These are phyloP conservation scores for Mythimna vitellina DNA, from an alignment of 2,888 invertebrate genomes.

Conservation along the genomic window DNA sequence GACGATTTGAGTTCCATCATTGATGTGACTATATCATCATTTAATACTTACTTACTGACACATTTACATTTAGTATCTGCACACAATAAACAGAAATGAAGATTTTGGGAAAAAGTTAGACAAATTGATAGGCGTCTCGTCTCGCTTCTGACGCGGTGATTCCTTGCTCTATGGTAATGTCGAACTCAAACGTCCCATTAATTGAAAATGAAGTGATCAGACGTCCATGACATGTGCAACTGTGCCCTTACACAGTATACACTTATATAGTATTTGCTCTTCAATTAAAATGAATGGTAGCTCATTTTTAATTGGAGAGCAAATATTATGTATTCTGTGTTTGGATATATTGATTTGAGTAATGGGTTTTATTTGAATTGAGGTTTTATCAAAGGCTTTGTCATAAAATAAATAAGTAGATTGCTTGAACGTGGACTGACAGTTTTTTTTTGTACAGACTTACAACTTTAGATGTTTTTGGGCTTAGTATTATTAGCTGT, in stretches of 20 bases:
- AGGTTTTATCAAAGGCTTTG: neutral
- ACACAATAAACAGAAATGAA: no score
- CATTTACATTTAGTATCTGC: no score
- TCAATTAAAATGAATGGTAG: no score
- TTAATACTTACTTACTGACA: no score
- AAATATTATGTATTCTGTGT: constrained; percentile 3
- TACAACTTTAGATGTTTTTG: no score
- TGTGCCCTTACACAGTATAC: constrained; percentile 8
- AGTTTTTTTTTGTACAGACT: neutral
- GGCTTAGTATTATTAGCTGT: no score
- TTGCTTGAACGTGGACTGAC: neutral
- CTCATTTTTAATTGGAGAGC: constrained; percentile 53
- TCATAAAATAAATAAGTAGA: neutral
- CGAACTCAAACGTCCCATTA: constrained; percentile 49
- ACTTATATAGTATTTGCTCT: no score
- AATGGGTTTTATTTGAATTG: neutral
- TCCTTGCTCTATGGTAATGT: neutral
- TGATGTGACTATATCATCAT: no score
- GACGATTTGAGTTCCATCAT: no score
- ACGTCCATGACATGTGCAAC: constrained; percentile 44
- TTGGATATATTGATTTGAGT: constrained; percentile 22
- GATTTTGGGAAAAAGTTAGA: no score
- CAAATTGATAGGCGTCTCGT: neutral
- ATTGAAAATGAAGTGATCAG: constrained; percentile 62
- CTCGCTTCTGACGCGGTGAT: neutral